Conservation (phyloP, 2,888 invertebrate genomes). For the Arrhopalites spinosus region DNA sequence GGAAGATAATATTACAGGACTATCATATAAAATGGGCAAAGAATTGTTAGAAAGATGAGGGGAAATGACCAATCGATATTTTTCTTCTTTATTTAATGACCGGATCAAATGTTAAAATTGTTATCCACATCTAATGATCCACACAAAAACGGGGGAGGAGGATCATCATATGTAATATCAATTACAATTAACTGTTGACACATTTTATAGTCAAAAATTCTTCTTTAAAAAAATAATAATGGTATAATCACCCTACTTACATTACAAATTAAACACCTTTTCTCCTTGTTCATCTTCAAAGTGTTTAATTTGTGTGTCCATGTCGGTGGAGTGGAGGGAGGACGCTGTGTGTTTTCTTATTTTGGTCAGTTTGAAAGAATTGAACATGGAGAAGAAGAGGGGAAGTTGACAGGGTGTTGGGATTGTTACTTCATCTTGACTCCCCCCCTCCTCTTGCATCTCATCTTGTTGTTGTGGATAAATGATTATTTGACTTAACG, state of each 20-base stretch:
- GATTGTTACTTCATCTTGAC: no score
- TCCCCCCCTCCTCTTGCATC: not conserved
- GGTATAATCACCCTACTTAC: no score
- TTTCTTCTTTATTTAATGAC: constrained; percentile 22
- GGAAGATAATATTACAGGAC: no score
- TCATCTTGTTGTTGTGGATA: constrained; percentile 26
- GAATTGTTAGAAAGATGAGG: not conserved
- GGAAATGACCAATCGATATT: constrained; percentile 16
- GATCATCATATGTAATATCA: no score
- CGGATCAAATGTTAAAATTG: constrained; percentile 28
- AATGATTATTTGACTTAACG: constrained; percentile 52
- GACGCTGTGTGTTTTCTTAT: not conserved
- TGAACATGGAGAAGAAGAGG: not conserved
- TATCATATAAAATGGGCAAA: no score
- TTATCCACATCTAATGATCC: no score
- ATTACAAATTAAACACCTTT: no score
- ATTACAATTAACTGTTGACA: no score
- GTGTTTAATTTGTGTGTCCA: not conserved
- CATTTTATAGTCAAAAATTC: no score
- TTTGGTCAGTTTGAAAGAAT: not conserved
- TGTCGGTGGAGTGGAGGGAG: not conserved
- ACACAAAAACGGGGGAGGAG: no score
- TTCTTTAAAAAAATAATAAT: no score
- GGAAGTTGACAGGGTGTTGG: not conserved
- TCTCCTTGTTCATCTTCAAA: no score